These are phyloP conservation scores for Cynocephalus volans DNA, from an alignment of 2,113 vertebrate genomes.

Conservation along the genomic window DNA sequence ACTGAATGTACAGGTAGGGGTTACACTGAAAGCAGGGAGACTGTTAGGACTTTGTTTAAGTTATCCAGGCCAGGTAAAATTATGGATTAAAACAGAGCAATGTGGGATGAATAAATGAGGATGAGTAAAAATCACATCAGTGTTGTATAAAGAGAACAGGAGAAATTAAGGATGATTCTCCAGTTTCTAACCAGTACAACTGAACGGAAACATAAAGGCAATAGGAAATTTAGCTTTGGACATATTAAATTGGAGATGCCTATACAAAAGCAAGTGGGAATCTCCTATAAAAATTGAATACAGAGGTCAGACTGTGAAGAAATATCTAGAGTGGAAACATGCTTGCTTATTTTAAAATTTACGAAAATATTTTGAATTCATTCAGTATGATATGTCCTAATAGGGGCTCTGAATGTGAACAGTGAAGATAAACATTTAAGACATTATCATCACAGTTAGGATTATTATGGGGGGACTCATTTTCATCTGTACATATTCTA, in stretches of 20 bases:
- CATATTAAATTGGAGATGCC: neutral
- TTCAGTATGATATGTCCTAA: neutral
- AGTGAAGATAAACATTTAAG: slow-evolving; percentile 36
- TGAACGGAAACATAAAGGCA: neutral
- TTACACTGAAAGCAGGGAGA: neutral
- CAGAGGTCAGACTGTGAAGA: neutral
- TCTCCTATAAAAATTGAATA: neutral
- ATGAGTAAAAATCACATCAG: neutral
- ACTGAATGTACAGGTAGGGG: neutral
- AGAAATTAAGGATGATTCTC: neutral
- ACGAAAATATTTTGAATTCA: neutral
- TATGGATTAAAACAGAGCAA: neutral
- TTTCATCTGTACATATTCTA: neutral
- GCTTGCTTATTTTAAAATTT: slow-evolving; percentile 19
- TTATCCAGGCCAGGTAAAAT: neutral
- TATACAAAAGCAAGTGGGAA: neutral
- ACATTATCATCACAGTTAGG: neutral
- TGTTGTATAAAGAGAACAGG: neutral
- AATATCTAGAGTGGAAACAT: neutral
- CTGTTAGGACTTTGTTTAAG: neutral
- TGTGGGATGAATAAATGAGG: neutral
- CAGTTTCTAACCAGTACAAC: neutral
- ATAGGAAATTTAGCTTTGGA: neutral
- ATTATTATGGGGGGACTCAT: neutral
- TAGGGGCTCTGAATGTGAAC: neutral